Conservation (phyloP, 2,888 invertebrate species). For the Chorisops tibialis region DNA sequence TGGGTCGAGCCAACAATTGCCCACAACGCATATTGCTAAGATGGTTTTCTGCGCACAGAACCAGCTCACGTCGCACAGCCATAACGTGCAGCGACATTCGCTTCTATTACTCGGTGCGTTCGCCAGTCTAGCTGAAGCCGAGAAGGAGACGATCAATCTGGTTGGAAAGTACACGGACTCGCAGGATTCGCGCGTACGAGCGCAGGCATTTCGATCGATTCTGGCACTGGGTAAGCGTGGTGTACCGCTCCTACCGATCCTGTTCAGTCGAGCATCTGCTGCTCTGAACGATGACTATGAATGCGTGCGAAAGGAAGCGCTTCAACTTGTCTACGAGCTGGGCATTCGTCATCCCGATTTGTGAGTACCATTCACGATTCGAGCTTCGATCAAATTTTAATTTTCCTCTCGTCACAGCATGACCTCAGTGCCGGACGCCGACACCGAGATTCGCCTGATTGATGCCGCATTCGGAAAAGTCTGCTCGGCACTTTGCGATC, state of each 20-base stretch:
- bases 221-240: constrained; percentile 80
- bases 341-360: constrained; percentile 85
- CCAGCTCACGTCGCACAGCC: constrained; percentile 45
- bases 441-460: constrained; percentile 81
- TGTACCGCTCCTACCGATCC: constrained; percentile 67
- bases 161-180: constrained; percentile 83
- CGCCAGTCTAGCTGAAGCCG: constrained; percentile 55
- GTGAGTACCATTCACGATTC: constrained; percentile 58
- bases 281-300: constrained; percentile 91
- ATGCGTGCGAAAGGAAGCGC: constrained; percentile 81
- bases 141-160: constrained; percentile 62
- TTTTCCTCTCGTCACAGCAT: constrained; percentile 54
- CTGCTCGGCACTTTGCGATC: constrained; percentile 88
- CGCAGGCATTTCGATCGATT: constrained; percentile 83
- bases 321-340: constrained; percentile 81
- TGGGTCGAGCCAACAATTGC: constrained; percentile 42
- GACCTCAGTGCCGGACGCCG: constrained; percentile 67
- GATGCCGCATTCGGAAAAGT: constrained; percentile 97
- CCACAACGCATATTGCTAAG: constrained; percentile 45
- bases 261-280: constrained; percentile 63
- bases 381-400: too few species aligned
- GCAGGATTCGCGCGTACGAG: constrained; percentile 86
- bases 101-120: constrained; percentile 46
- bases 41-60: constrained; percentile 49
- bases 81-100: constrained; percentile 50